Conservation (phyloP, 2,888 invertebrate species). For the Tipula vernalis region DNA sequence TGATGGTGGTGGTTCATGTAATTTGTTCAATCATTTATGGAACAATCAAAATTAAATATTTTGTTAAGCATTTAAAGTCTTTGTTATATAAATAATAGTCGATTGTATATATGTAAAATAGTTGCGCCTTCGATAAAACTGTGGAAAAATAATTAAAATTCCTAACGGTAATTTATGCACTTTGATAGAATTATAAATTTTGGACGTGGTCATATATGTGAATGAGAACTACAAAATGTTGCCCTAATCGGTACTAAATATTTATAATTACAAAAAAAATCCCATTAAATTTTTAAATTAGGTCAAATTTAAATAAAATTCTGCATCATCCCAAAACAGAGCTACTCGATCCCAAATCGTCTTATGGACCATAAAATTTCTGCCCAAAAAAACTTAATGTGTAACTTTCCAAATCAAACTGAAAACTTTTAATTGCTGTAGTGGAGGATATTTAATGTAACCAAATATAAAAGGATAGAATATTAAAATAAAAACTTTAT, state of each 20-base stretch:
- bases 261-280: no score
- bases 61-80: no score
- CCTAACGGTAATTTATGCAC: no score
- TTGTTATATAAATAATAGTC: no score
- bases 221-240: no score
- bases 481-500: background rate
- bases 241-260: background rate
- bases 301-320: background rate
- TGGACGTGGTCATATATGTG: no score
- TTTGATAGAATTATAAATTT: no score
- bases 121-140: background rate
- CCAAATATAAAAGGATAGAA: background rate
- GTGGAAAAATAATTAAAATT: background rate
- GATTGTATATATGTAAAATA: background rate
- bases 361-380: background rate
- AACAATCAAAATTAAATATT: no score
- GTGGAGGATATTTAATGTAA: background rate
- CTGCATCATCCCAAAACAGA: background rate
- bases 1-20: background rate
- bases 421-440: background rate
- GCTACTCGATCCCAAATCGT: background rate
- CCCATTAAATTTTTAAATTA: background rate
- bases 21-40: background rate
- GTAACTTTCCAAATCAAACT: background rate
- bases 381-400: background rate